phyloP scores from a whole-genome alignment of 2,113 vertebrate species.

The Thalassarche chlororhynchos region DNA sequence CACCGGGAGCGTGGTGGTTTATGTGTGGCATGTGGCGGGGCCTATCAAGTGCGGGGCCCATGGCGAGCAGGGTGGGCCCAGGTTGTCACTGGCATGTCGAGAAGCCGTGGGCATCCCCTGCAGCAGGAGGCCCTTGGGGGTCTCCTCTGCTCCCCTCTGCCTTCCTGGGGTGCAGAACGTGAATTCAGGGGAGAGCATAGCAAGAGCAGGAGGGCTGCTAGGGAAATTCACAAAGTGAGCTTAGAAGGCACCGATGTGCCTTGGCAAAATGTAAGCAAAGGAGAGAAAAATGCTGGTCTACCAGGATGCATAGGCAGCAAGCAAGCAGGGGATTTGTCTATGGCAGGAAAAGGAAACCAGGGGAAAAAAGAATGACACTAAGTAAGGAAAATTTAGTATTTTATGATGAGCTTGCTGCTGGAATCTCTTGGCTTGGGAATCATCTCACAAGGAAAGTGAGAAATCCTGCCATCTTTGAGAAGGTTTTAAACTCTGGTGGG shows the following conservation, averaged over 20 bases:
- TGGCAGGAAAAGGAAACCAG: neutral
- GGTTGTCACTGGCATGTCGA: neutral
- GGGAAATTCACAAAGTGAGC: neutral
- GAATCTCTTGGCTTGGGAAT: neutral
- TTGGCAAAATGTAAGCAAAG: neutral
- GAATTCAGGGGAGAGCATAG: too few relatives aligned
- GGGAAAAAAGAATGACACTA: neutral
- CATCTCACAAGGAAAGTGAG: neutral
- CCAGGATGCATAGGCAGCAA: neutral
- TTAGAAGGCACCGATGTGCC: neutral
- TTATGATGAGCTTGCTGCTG: neutral
- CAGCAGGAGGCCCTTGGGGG: too few relatives aligned
- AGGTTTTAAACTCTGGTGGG: neutral
- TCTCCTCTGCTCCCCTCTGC: neutral
- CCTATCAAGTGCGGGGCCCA: too few relatives aligned
- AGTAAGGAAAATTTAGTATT: neutral
- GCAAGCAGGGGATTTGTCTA: neutral
- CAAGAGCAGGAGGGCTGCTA: neutral
- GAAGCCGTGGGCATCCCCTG: rapidly evolving
- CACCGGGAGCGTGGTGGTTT: neutral
- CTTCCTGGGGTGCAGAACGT: neutral
- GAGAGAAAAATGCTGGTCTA: neutral
- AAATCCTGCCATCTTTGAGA: neutral
- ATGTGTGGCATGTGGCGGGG: rapidly evolving
- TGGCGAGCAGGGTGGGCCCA: neutral